phyloP scores from a whole-genome alignment of 2,888 invertebrate genomes.

The Orchesellides sinensis region DNA sequence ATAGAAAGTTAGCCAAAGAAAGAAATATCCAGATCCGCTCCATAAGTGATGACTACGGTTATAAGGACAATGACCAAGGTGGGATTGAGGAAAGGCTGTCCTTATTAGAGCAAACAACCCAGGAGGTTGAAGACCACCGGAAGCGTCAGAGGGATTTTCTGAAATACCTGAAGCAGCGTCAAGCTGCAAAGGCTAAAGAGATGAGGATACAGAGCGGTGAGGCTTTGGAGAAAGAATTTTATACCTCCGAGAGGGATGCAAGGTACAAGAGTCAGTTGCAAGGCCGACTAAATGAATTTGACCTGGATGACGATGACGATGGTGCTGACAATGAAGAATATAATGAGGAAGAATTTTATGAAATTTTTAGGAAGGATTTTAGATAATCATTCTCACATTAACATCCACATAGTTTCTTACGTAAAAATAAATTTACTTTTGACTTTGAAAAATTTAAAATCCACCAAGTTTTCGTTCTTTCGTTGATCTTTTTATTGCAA shows the following conservation, averaged over 20 bases:
- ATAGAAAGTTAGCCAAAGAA: conserved; percentile 15
- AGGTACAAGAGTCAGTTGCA: conserved; percentile 19
- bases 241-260: conserved; percentile 24
- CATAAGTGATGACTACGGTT: not conserved
- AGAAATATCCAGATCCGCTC: not conserved
- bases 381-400: conserved; percentile 2
- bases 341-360: conserved; percentile 28
- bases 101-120: not conserved
- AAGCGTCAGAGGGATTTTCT: conserved; percentile 51
- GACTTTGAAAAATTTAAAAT: no score
- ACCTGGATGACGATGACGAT: conserved; percentile 41
- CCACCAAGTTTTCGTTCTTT: no score
- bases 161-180: conserved; percentile 59
- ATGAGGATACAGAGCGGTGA: conserved; percentile 26
- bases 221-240: conserved; percentile 61
- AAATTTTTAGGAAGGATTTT: conserved; percentile 20
- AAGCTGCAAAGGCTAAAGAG: conserved; percentile 44
- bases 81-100: not conserved
- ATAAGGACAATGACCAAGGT: not conserved
- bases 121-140: not conserved
- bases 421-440: no score
- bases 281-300: conserved; percentile 11
- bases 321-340: conserved; percentile 24
- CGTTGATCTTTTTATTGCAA: no score
- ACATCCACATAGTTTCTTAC: not conserved